A percentile compares a stretch with the other conserved stretches of the same genome.
Evolutionary conservation across 2,113 vertebrate genomes (phyloP).

Genomic region (Piprites chloris): DNA sequence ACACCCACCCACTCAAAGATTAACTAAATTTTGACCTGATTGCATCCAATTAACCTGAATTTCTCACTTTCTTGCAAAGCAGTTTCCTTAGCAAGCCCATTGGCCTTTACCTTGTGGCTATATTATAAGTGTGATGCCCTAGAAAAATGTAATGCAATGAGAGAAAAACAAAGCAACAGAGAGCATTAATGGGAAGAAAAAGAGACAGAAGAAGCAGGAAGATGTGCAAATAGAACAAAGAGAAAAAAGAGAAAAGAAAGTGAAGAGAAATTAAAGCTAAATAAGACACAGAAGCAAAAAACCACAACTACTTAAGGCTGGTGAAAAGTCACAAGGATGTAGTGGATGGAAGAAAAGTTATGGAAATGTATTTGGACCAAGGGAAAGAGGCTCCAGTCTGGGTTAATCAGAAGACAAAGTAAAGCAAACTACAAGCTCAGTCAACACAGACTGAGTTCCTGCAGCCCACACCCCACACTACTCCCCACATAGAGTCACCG

Average conservation of each 20-base stretch:
- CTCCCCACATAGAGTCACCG: neutral
- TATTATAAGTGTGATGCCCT: conserved; percentile 42
- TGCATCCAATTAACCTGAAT: conserved; percentile 76
- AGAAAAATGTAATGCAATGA: conserved; percentile 17
- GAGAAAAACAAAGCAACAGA: neutral
- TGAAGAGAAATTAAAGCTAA: neutral
- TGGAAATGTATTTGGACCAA: neutral
- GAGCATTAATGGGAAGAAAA: neutral
- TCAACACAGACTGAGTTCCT: neutral
- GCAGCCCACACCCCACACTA: neutral
- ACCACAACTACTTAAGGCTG: neutral
- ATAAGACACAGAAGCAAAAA: neutral
- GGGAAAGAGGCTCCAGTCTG: neutral
- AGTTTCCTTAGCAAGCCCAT: conserved; percentile 23
- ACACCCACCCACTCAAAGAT: conserved; percentile 62
- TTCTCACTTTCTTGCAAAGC: conserved; percentile 60
- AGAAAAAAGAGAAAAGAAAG: neutral
- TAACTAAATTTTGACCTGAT: conserved; percentile 68
- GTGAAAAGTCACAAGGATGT: neutral
- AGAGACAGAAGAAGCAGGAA: neutral
- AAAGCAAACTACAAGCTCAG: neutral
- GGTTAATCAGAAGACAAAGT: neutral
- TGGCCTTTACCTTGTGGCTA: conserved; percentile 65
- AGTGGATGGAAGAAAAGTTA: neutral
- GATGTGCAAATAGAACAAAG: neutral